Base-by-base conservation (phyloP, 2,797 vertebrate species). In the Meda fulgida region DNA sequence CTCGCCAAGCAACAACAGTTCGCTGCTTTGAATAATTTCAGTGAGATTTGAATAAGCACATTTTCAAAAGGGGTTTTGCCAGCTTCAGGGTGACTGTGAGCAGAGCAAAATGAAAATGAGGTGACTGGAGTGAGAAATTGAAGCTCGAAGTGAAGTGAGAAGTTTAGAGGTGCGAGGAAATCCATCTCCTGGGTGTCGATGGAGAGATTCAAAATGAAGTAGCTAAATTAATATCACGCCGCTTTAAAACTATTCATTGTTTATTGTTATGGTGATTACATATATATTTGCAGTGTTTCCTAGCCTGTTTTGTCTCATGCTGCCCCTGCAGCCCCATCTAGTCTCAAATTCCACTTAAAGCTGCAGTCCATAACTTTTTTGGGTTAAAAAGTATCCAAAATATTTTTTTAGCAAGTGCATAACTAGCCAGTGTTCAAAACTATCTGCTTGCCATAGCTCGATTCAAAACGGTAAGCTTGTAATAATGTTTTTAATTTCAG, bases 21-120 rank as follows among this genome's bases (percentile, higher is more conserved):
- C 71, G 70, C 84, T 84, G 73, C 71, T 89, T 89, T 89, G 84
- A 89, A 89, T 89, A 85, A 88, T 89, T 89, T 89, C 63, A 51
- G 40, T 34, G 40, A 71, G 67, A 87, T 84, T 83, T 88, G 85
- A 90, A 89, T 88, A 77, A 76, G 82, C 72, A 76, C 81, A 86
- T 86, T 86, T 90, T 87, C 78, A 81, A 85, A 89, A 83, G 86
- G 67, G 77, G 78, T 84, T 88, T 78, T 71, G 76, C 69, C 29
- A 84, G 70, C 67, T 90, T 78, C 40, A 23, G 78, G 75, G 77
- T 73, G 76, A 81, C 58, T 79, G 79, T n/a, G 53, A 85, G 63
- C 73, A 69, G 63, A 70, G 36, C 29, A 11, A 84, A 77, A 78
- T 67, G 46, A 66, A 85, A 43, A 43, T 55, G 70, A 58, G 85